Percentiles rank a stretch among this genome's conserved stretches.
phyloP scores from a whole-genome alignment of 2,888 invertebrate genomes.

The Exocentrus adspersus region DNA sequence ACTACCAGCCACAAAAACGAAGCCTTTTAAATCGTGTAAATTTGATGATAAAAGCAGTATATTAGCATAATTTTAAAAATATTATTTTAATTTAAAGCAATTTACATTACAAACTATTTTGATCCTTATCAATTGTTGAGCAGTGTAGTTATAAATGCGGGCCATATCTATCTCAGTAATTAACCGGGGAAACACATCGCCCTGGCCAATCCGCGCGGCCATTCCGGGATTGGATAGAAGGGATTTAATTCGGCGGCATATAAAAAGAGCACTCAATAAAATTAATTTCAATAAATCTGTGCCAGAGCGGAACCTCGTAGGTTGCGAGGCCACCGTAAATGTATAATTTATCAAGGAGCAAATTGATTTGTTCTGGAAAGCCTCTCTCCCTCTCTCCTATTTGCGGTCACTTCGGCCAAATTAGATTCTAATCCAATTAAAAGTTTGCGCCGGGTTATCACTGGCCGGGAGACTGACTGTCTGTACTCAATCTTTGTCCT shows the following conservation, averaged over 20 bases:
- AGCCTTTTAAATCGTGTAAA: too few relatives aligned
- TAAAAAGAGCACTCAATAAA: slow-evolving; percentile 45
- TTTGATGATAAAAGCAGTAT: too few relatives aligned
- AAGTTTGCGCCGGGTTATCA: slow-evolving; percentile 61
- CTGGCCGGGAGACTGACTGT: slow-evolving; percentile 47
- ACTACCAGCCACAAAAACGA: too few relatives aligned
- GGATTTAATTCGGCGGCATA: slow-evolving; percentile 21
- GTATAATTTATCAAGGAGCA: slow-evolving; percentile 56
- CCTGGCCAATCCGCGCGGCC: neutral
- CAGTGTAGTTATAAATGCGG: neutral
- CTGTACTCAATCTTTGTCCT: slow-evolving; percentile 43
- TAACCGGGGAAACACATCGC: slow-evolving; percentile 1
- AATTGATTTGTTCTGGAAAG: slow-evolving; percentile 60
- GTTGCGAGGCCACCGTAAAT: slow-evolving; percentile 36
- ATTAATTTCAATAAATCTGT: slow-evolving; percentile 45
- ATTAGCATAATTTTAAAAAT: too few relatives aligned
- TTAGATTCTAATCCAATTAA: slow-evolving; percentile 66
- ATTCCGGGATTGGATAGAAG: slow-evolving; percentile 13
- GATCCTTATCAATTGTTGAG: too few relatives aligned
- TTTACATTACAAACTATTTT: too few relatives aligned
- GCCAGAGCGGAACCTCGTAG: slow-evolving; percentile 34
- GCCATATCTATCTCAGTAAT: slow-evolving; percentile 2
- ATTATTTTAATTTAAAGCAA: too few relatives aligned
- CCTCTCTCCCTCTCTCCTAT: slow-evolving; percentile 49
- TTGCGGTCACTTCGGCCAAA: slow-evolving; percentile 63